Evolutionary conservation across 1,140 invertebrate genomes (phyloP).

Genomic region (Drosophila nebulosa): DNA sequence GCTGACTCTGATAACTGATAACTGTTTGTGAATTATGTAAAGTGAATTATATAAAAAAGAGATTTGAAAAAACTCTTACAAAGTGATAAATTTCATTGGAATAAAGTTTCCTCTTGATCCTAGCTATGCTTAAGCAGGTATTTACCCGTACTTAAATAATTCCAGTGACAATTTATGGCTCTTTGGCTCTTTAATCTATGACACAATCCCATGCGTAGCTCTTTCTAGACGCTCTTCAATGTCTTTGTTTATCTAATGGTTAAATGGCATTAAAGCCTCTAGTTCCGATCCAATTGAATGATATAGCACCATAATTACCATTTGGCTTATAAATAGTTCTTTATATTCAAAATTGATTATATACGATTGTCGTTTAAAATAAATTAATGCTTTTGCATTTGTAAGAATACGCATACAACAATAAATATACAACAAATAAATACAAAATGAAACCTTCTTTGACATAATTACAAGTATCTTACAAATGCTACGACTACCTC

Average conservation of each 20-base stretch:
- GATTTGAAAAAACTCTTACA: background rate
- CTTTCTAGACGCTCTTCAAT: too few relatives aligned
- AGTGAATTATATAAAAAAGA: constrained; percentile 2
- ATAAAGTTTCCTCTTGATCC: background rate
- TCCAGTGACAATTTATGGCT: too few relatives aligned
- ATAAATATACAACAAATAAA: constrained; percentile 2
- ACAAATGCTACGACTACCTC: background rate
- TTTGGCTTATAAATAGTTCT: background rate
- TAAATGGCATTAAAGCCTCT: background rate
- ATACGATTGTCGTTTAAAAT: background rate
- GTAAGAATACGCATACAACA: background rate
- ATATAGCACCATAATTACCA: background rate
- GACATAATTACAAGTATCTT: background rate
- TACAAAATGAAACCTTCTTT: background rate
- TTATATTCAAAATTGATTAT: background rate
- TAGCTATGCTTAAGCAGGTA: background rate
- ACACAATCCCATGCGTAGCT: too few relatives aligned
- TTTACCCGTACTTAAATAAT: background rate
- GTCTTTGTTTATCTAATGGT: background rate
- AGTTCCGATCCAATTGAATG: background rate
- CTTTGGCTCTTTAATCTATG: too few relatives aligned
- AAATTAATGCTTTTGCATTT: background rate
- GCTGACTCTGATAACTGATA: background rate
- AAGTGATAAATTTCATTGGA: background rate
- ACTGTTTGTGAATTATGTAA: background rate